Conservation (phyloP, 1,140 invertebrate genomes). For the Anastrepha ludens region DNA sequence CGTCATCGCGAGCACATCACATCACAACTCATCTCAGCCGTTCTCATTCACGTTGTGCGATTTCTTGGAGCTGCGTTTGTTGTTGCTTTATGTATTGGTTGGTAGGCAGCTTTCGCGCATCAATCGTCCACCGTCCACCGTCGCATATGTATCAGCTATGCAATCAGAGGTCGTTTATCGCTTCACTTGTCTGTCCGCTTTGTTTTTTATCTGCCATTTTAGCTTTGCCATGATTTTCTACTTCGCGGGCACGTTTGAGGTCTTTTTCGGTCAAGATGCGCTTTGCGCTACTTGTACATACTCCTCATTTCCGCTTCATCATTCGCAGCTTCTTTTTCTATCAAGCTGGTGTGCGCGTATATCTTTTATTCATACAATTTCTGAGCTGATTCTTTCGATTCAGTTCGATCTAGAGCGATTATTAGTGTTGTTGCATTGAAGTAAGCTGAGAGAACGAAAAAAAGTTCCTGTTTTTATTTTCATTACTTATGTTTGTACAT, state of each 20-base stretch:
- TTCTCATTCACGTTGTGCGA: constrained; percentile 19
- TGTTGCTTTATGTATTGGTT: too few species aligned
- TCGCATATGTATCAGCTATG: neutral
- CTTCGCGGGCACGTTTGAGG: constrained; percentile 34
- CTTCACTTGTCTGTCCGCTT: constrained; percentile 41
- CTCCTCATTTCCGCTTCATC: constrained; percentile 46
- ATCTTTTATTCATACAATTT: constrained; percentile 47
- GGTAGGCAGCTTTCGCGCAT: too few species aligned
- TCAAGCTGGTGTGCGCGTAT: neutral
- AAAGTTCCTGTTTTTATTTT: neutral
- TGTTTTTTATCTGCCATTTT: constrained; percentile 27
- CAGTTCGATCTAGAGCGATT: constrained; percentile 29
- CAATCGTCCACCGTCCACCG: neutral
- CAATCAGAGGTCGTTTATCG: constrained; percentile 37
- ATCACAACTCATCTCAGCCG: constrained; percentile 28
- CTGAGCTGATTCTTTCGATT: constrained; percentile 18
- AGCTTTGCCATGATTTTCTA: constrained; percentile 13
- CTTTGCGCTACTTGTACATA: neutral
- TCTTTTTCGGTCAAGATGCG: constrained; percentile 7
- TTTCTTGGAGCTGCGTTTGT: too few species aligned
- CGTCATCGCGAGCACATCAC: neutral
- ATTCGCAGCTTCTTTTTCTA: neutral
- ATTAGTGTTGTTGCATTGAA: neutral
- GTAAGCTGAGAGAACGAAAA: neutral
- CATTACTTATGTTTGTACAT: neutral